A percentile compares a stretch with the other conserved stretches of the same genome.
These are phyloP conservation scores for Xanthostigma xanthostigma DNA, from an alignment of 2,888 invertebrate species.

Conservation along the genomic window DNA sequence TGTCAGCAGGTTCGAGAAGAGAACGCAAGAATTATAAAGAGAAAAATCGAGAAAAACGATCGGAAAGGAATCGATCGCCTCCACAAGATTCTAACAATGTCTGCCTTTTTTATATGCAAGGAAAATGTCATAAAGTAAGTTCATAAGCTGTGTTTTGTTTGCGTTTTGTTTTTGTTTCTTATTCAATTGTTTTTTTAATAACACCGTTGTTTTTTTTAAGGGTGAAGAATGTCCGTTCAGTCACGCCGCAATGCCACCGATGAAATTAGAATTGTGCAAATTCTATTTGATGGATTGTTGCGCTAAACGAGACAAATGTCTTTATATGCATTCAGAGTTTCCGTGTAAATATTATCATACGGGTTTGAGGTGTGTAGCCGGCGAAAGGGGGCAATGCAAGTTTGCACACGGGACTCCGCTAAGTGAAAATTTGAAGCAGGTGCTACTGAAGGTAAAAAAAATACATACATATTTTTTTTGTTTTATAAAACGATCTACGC, in stretches of 20 bases:
- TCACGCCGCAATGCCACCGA: constrained; percentile 65
- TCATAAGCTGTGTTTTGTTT: constrained; percentile 4
- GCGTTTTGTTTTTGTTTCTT: constrained; percentile 1
- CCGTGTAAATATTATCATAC: constrained; percentile 96
- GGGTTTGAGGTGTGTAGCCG: constrained; percentile 66
- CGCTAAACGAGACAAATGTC: constrained; percentile 86
- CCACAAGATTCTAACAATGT: constrained; percentile 54
- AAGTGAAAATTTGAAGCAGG: constrained; percentile 43
- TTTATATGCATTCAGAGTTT: constrained; percentile 93
- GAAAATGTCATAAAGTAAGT: constrained; percentile 61
- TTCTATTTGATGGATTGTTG: constrained; percentile 93
- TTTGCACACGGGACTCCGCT: constrained; percentile 83
- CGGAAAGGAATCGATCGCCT: constrained; percentile 33
- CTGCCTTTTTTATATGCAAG: constrained; percentile 77
- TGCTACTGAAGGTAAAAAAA: constrained; percentile 31
- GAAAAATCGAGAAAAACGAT: constrained; percentile 31
- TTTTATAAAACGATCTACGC: no score
- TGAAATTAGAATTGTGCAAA: constrained; percentile 89
- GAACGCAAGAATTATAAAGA: constrained; percentile 8
- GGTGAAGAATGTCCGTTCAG: constrained; percentile 77
- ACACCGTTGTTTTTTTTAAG: constrained; percentile 23
- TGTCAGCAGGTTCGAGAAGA: constrained; percentile 9
- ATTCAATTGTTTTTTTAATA: not conserved
- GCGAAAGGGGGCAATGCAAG: constrained; percentile 72
- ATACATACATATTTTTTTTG: no score